Conservation (phyloP, 2,113 vertebrate species). For the Rafetus swinhoei region DNA sequence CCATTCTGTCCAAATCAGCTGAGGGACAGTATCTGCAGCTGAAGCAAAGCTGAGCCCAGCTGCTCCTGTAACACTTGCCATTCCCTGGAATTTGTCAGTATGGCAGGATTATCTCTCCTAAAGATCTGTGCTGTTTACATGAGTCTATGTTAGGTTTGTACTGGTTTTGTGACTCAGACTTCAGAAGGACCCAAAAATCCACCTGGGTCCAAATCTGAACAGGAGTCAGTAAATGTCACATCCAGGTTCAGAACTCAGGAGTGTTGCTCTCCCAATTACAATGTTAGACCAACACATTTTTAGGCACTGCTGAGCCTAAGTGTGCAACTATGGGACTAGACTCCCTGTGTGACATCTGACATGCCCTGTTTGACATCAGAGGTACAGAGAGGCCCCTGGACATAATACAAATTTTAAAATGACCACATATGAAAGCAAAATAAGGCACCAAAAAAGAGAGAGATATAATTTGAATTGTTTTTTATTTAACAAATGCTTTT, state of each 20-base stretch:
- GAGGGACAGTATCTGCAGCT: neutral
- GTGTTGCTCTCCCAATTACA: neutral
- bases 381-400: too few relatives aligned
- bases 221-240: neutral
- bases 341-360: neutral
- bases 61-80: neutral
- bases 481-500: too few relatives aligned
- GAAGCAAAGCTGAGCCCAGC: neutral
- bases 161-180: neutral
- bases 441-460: too few relatives aligned
- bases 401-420: too few relatives aligned
- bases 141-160: neutral
- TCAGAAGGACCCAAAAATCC: neutral
- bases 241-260: neutral
- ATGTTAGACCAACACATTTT: neutral
- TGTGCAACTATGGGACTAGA: neutral
- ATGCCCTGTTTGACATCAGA: too few relatives aligned
- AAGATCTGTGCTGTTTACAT: neutral
- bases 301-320: neutral
- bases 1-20: neutral
- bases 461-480: too few relatives aligned
- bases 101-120: neutral
- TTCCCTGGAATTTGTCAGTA: neutral
- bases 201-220: neutral
- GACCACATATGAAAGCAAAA: too few relatives aligned